Evolutionary conservation across 2,888 invertebrate genomes (phyloP), one percentile per base, ranked within the genome.

Genomic region (Drosophila rubida): DNA sequence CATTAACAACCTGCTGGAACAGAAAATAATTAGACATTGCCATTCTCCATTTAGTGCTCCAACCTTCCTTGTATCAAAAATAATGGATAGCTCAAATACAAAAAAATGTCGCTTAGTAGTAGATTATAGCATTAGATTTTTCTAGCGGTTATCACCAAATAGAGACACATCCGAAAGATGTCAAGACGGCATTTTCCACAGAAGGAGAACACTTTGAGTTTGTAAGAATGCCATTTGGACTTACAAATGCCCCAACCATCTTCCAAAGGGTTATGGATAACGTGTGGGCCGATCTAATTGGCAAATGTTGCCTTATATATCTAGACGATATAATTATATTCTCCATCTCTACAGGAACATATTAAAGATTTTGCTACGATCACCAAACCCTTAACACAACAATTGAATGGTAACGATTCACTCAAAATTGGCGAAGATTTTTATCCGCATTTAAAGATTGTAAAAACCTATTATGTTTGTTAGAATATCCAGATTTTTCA

Each of bases 141-240:
- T 23, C 13, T 23, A 48, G 46, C 4, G 46, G 46, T 0, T 48
- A 11, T 19, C 46, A 48, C 7, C 46, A 48, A 19, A 48, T 30
- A 0, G 19, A 48, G n/a, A 30, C 16, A n/a, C 11, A 16, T 7
- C 6, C n/a, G 2, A 32, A 30, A 19, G 30, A 46, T n/a, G n/a
- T 16, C 4, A 48, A 48, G 4, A 32, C 46, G 2, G 30, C 19
- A 7, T 19, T 48, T 7, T 9, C 19, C 0, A 8, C n/a, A 0
- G 30, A 16, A n/a, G 7, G 11, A 6, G 46, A 19, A 0, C 46
- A 30, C 14, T 30, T 30, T n/a, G 46, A 30, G 3, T 46, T 46
- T 7, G 27, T 16, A n/a, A 30, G 30, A 16, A 46, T 46, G 46
- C 30, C 46, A 3, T 48, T 48, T 8, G 30, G 46, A 0, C 8